Percentiles rank a stretch among this genome's conserved stretches.
These are phyloP conservation scores for Sebastes taczanowskii DNA, from an alignment of 2,797 vertebrate species.

Conservation along the genomic window DNA sequence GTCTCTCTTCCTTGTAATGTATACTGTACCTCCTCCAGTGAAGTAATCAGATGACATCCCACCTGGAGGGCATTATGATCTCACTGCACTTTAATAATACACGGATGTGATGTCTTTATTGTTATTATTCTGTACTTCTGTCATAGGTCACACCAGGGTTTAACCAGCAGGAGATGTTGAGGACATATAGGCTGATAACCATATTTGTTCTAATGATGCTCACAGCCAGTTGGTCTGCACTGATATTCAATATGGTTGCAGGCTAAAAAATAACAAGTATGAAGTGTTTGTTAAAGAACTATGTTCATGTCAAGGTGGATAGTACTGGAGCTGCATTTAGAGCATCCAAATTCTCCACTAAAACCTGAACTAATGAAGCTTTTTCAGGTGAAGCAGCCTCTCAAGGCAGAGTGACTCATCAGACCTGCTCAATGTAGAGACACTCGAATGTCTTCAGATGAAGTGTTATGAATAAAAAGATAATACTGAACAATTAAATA, in stretches of 20 bases:
- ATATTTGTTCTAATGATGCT: not conserved
- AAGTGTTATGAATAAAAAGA: not conserved
- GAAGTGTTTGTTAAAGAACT: not conserved
- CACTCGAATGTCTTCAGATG: not conserved
- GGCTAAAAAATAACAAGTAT: not conserved
- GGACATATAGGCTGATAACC: not conserved
- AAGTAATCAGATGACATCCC: conserved; percentile 5
- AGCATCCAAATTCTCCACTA: not conserved
- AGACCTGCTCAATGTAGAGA: not conserved
- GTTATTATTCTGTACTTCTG: not conserved
- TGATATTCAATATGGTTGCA: not conserved
- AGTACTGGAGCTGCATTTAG: not conserved
- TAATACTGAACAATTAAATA: not conserved
- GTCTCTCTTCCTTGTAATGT: not conserved
- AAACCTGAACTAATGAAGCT: not conserved
- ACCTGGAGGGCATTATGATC: not conserved
- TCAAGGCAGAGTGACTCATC: not conserved
- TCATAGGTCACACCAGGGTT: not conserved
- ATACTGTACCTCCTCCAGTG: not conserved
- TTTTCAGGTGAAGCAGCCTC: not conserved
- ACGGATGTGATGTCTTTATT: not conserved
- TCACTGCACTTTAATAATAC: not conserved
- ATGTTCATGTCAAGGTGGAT: not conserved
- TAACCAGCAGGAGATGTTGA: not conserved
- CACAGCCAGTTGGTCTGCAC: not conserved